Conservation (phyloP, 2,797 vertebrate species). For the Cossypha heuglini region DNA sequence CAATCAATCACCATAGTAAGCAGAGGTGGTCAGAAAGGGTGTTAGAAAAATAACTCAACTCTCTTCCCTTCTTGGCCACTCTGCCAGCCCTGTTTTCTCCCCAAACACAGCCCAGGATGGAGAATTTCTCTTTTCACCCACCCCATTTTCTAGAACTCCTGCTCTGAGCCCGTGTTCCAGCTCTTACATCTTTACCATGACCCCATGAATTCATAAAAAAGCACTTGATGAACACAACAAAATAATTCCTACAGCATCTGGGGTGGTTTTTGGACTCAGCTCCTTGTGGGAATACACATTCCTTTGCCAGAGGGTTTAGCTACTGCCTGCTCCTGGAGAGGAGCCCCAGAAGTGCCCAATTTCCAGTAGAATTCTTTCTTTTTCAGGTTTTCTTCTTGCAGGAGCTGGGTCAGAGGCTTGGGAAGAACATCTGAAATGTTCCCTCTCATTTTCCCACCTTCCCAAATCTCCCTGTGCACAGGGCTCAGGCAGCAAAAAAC, state of each 20-base stretch:
- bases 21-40: not conserved
- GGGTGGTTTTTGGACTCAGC: not conserved
- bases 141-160: not conserved
- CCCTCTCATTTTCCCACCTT: not conserved
- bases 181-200: rapidly evolving
- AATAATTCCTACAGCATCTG: not conserved
- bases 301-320: not conserved
- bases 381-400: not conserved
- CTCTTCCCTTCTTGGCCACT: not conserved
- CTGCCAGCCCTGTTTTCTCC: not conserved
- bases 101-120: not conserved
- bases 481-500: too few species aligned
- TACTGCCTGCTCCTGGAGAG: not conserved
- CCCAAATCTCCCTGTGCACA: rapidly evolving
- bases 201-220: rapidly evolving
- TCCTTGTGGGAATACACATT: not conserved
- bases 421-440: not conserved
- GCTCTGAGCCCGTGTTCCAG: rapidly evolving
- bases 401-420: not conserved
- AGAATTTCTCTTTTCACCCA: not conserved
- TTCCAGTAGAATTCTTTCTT: not conserved
- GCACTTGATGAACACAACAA: not conserved
- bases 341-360: not conserved
- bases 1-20: not conserved
- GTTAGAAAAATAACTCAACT: not conserved